These are phyloP conservation scores for Hapalemur alaotrensis DNA, from an alignment of 2,797 vertebrate species.

Conservation along the genomic window DNA sequence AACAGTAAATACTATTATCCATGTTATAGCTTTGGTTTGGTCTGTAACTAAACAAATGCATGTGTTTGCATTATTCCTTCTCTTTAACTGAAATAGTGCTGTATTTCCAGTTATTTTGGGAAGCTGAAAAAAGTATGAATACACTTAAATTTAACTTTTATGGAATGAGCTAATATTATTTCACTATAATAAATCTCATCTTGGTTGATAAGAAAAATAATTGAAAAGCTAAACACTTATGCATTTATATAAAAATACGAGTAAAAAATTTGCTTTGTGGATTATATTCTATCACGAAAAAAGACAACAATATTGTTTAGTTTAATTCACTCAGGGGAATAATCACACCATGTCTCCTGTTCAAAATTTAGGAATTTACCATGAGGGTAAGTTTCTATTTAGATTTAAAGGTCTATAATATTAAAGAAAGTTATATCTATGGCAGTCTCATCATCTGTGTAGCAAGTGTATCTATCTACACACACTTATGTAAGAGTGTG, in stretches of 20 bases:
- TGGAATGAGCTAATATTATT: neutral
- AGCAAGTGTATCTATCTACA: neutral
- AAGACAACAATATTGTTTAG: neutral
- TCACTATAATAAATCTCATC: neutral
- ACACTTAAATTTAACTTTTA: neutral
- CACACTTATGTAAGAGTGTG: neutral
- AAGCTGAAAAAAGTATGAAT: neutral
- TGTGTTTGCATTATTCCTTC: neutral
- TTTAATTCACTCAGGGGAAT: neutral
- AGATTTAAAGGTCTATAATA: neutral
- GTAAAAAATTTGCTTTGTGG: neutral
- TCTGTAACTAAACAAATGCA: neutral
- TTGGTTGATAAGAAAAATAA: neutral
- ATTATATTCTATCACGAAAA: neutral
- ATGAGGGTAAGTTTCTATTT: neutral
- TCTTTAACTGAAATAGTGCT: neutral
- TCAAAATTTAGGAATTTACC: neutral
- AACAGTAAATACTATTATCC: neutral
- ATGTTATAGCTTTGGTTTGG: neutral
- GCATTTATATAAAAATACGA: neutral
- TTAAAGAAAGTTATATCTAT: neutral
- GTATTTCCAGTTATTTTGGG: neutral
- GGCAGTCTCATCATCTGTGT: neutral
- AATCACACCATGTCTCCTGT: neutral
- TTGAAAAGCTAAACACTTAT: neutral